Conservation (phyloP, 2,113 vertebrate genomes). For the Craseonycteris thonglongyai region DNA sequence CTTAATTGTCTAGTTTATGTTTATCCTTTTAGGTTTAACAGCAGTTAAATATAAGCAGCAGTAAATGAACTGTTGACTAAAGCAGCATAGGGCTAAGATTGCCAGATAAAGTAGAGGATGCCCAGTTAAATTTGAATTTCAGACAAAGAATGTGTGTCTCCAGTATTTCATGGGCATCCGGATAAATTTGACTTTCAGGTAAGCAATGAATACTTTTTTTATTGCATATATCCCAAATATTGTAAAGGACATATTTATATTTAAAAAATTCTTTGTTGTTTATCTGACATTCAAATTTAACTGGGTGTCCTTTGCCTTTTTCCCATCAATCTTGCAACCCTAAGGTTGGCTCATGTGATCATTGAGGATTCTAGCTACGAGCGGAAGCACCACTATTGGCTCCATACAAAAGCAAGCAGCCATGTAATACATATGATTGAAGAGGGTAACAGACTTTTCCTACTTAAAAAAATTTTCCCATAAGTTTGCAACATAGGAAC, state of each 20-base stretch:
- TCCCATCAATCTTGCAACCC: not conserved
- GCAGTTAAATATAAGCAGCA: conserved; percentile 12
- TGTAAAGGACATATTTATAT: not conserved
- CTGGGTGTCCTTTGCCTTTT: not conserved
- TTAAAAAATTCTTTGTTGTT: not conserved
- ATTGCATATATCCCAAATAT: not conserved
- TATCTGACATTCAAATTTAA: not conserved
- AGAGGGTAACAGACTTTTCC: not conserved
- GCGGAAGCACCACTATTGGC: not conserved
- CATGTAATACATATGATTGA: not conserved
- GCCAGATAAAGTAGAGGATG: not conserved
- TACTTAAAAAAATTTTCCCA: not conserved
- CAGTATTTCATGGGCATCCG: not conserved
- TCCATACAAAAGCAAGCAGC: not conserved
- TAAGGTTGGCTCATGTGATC: not conserved
- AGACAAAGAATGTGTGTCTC: not conserved
- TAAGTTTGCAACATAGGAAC: not conserved
- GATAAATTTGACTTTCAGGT: not conserved
- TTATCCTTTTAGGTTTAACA: not conserved
- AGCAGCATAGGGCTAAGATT: not conserved
- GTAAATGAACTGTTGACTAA: not conserved
- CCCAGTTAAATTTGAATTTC: not conserved
- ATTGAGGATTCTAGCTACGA: not conserved
- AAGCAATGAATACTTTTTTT: not conserved
- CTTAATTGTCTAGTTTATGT: conserved; percentile 8